Evolutionary conservation across 1,140 invertebrate species (phyloP).

Genomic region (Thaumatotibia leucotreta): DNA sequence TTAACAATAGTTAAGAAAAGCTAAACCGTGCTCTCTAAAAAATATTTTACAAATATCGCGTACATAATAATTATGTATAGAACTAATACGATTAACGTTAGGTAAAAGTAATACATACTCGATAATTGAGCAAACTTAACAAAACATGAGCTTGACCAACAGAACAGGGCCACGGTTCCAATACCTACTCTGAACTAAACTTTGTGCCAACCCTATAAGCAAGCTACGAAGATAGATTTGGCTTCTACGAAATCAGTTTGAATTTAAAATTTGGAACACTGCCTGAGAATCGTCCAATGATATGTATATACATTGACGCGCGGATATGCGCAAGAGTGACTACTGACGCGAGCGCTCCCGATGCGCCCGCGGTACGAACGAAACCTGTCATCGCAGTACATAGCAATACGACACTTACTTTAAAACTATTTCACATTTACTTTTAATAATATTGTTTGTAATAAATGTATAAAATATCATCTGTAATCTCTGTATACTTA

Average conservation of each 20-base stretch:
- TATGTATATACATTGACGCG: conserved; percentile 63
- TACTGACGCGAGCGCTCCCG: not conserved
- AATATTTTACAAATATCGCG: conserved; percentile 55
- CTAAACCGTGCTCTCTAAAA: conserved; percentile 73
- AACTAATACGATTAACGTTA: conserved; percentile 59
- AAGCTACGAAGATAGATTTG: not conserved
- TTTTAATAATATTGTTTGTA: conserved; percentile 75
- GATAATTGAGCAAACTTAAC: conserved; percentile 74
- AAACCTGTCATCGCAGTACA: conserved; percentile 36
- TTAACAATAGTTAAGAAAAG: conserved; percentile 71
- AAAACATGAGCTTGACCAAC: conserved; percentile 65
- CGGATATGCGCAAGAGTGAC: no score
- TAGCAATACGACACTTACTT: conserved; percentile 61
- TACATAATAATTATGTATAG: conserved; percentile 34
- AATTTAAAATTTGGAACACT: conserved; percentile 35
- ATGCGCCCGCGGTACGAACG: not conserved
- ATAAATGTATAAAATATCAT: conserved; percentile 77
- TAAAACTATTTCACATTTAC: conserved; percentile 73
- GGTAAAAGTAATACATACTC: conserved; percentile 47
- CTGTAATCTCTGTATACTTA: conserved; percentile 76
- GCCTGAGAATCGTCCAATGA: conserved; percentile 48
- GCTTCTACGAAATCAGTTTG: not conserved
- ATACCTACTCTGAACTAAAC: not conserved
- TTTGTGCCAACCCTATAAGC: not conserved
- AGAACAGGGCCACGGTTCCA: conserved; percentile 32